Evolutionary conservation across 2,888 invertebrate genomes (phyloP).

Genomic region (Dermolepida albohirtum): DNA sequence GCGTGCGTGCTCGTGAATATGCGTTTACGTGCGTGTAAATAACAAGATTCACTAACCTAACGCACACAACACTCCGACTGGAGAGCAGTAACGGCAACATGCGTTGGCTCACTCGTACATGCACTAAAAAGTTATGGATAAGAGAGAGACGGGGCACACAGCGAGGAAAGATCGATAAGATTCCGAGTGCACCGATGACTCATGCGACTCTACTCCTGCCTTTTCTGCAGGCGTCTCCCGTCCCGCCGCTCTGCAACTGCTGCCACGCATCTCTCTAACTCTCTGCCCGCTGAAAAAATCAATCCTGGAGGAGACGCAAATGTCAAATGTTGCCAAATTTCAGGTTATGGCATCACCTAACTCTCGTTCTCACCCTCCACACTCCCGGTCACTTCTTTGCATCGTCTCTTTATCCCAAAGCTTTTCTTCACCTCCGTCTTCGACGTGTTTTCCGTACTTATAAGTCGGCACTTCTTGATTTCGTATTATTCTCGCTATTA

Average conservation of each 20-base stretch:
- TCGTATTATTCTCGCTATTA: no score
- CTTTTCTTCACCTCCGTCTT: no score
- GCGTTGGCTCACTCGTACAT: constrained; percentile 20
- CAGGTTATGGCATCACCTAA: constrained; percentile 43
- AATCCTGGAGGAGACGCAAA: constrained; percentile 61
- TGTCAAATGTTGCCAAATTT: constrained; percentile 65
- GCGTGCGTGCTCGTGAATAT: constrained; percentile 19
- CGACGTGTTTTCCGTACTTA: no score
- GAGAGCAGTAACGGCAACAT: constrained; percentile 5
- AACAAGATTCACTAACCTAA: constrained; percentile 55
- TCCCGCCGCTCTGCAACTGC: constrained; percentile 49
- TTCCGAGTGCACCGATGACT: constrained; percentile 66
- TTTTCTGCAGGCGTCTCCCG: constrained; percentile 31
- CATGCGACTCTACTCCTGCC: constrained; percentile 58
- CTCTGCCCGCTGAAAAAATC: constrained; percentile 60
- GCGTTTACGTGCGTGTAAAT: constrained; percentile 34
- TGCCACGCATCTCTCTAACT: constrained; percentile 20
- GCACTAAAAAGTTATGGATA: constrained; percentile 38
- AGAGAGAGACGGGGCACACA: constrained; percentile 43
- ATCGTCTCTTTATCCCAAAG: no score
- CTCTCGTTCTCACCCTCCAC: not conserved
- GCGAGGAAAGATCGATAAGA: constrained; percentile 61
- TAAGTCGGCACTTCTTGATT: no score
- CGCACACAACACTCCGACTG: constrained; percentile 45
- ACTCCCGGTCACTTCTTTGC: no score